Evolutionary conservation across 2,888 invertebrate genomes (phyloP), one percentile per base, ranked within the genome.

Genomic region (Melinaea menophilus): DNA sequence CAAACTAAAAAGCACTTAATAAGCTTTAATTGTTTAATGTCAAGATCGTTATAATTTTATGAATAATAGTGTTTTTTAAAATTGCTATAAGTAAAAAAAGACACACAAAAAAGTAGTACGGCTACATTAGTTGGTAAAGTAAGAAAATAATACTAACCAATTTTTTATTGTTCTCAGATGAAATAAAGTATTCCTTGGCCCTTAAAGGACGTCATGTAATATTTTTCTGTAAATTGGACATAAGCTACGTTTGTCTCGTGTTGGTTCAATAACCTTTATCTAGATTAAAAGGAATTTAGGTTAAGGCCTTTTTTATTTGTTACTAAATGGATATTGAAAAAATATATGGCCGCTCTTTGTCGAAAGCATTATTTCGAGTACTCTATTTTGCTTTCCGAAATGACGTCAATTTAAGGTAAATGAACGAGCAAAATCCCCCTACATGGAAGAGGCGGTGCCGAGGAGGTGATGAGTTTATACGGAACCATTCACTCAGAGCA

Each of bases 391-490:
- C 85, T 80, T 85, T 75, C 82, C 78, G 77, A 77, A 89, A 88
- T 88, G 86, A 87, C 84, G 83, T 81, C 88, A 83, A 88, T 88
- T 89, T 88, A 88, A 88, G 87, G 85, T 86, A 89, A 88, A 88
- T 86, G 86, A 89, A 88, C 86, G 86, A 87, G 86, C 84, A 72
- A 84, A 86, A 90, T 86, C 85, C 82, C 78, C 80, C 80, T 81
- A 90, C 90, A 90, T 78, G 90, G 82, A 90, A 90, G 81, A 84
- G 90, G 90, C 90, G 90, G 86, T 74, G 75, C 86, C 79, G 79
- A 78, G 78, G 73, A 86, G 86, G 88, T 88, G 89, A 90, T 88
- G 88, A 86, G 83, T 86, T 85, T 87, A 87, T 87, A 85, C 81
- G 81, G 82, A 80, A 82, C 83, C 84, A 85, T 86, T 85, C 83